Conservation (phyloP, 2,113 vertebrate genomes). For the Oreocharis arfaki region DNA sequence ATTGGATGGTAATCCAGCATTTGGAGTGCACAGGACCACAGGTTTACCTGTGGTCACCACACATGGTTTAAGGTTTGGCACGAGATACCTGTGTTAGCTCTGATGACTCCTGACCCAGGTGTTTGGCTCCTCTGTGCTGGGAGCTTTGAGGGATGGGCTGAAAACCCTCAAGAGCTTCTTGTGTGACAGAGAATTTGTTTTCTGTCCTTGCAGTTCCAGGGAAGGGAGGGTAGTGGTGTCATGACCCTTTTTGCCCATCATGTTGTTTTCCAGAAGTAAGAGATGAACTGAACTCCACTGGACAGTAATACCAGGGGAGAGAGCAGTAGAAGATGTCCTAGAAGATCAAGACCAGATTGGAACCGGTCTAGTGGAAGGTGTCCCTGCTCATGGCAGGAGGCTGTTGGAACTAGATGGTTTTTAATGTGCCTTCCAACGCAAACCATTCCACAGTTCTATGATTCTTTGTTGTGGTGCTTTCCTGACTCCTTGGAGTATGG, state of each 20-base stretch:
- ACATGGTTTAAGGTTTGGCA: background rate
- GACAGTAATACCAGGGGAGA: background rate
- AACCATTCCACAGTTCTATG: background rate
- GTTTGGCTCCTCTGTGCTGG: background rate
- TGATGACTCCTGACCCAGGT: background rate
- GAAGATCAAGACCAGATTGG: background rate
- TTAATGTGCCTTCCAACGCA: background rate
- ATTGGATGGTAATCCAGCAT: background rate
- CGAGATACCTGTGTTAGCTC: fast-evolving
- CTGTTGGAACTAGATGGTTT: background rate
- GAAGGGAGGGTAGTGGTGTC: fast-evolving
- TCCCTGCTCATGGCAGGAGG: background rate
- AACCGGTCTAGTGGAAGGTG: background rate
- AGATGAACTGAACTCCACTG: fast-evolving
- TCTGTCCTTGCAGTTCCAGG: background rate
- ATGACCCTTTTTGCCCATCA: background rate
- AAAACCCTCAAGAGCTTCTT: background rate
- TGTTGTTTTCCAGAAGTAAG: background rate
- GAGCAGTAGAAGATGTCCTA: background rate
- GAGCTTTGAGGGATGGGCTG: background rate
- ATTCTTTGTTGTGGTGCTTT: background rate
- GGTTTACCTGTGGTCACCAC: background rate
- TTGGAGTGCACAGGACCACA: background rate
- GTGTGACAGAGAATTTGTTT: background rate
- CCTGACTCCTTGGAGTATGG: background rate